These are phyloP conservation scores for Crotalus horridus DNA, from an alignment of 2,113 vertebrate genomes.

Conservation along the genomic window DNA sequence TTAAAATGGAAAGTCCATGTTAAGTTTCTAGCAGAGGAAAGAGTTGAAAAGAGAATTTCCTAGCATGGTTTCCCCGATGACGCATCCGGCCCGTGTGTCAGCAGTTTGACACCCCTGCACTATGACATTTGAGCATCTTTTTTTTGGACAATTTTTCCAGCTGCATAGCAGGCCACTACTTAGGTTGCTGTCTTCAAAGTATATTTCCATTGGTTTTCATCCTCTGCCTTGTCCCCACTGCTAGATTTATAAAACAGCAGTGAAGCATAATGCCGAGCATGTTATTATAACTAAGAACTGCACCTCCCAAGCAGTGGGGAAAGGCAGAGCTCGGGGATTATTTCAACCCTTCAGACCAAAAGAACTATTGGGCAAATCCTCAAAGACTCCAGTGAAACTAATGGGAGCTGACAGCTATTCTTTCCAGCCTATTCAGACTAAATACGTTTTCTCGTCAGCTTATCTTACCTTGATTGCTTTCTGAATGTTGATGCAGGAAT, in stretches of 20 bases:
- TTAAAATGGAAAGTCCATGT: not conserved
- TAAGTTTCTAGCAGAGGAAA: not conserved
- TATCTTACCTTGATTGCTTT: conserved; percentile 83
- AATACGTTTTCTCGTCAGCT: not conserved
- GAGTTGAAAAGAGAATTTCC: not conserved
- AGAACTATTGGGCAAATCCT: not conserved
- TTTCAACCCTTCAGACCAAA: not conserved
- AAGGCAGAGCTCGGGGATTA: not conserved
- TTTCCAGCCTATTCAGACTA: not conserved
- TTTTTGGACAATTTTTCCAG: too few species aligned
- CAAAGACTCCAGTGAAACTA: not conserved
- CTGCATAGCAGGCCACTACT: not conserved
- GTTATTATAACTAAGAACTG: not conserved
- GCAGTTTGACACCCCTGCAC: too few species aligned
- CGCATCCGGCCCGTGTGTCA: too few species aligned
- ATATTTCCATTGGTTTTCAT: not conserved
- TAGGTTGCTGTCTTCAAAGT: not conserved
- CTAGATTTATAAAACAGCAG: not conserved
- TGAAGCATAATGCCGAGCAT: not conserved
- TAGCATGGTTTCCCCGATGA: not conserved
- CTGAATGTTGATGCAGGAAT: conserved; percentile 83
- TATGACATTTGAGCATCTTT: not conserved
- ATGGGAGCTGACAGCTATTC: not conserved
- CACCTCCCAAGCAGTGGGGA: not conserved
- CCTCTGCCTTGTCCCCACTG: not conserved